Conservation (phyloP, 1,140 invertebrate genomes). For the Neuroterus valhalla region DNA sequence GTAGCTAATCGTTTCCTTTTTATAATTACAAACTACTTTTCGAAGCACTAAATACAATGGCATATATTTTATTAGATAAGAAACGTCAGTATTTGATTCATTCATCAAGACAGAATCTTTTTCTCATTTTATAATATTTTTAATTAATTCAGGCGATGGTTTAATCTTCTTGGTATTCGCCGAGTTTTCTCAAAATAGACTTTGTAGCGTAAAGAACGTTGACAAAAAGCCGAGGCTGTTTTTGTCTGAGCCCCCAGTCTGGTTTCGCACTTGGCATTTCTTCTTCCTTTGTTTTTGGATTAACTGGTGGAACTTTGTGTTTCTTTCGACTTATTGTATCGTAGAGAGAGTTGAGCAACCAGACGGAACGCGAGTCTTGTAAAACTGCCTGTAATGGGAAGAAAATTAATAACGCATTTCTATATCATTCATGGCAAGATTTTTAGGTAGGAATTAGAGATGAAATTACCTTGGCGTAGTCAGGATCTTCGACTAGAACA, state of each 20-base stretch:
- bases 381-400: conserved; percentile 38
- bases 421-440: background rate
- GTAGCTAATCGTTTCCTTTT: no score
- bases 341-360: conserved; percentile 44
- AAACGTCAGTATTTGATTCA: no score
- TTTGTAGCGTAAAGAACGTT: conserved; percentile 48
- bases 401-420: background rate
- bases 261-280: conserved; percentile 54
- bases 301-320: background rate
- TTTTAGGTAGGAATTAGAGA: background rate
- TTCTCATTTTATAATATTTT: no score
- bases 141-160: no score
- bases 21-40: no score
- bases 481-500: conserved; percentile 47
- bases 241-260: conserved; percentile 55
- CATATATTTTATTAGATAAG: no score
- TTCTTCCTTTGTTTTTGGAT: conserved; percentile 35
- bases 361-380: conserved; percentile 43
- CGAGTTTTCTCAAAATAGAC: conserved; percentile 44
- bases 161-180: conserved; percentile 12
- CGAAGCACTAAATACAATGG: no score
- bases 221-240: conserved; percentile 51
- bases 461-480: conserved; percentile 46
- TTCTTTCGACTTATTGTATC: conserved; percentile 42
- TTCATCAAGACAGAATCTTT: no score